Evolutionary conservation across 2,113 vertebrate species (phyloP).

Genomic region (Cebidichthys violaceus): DNA sequence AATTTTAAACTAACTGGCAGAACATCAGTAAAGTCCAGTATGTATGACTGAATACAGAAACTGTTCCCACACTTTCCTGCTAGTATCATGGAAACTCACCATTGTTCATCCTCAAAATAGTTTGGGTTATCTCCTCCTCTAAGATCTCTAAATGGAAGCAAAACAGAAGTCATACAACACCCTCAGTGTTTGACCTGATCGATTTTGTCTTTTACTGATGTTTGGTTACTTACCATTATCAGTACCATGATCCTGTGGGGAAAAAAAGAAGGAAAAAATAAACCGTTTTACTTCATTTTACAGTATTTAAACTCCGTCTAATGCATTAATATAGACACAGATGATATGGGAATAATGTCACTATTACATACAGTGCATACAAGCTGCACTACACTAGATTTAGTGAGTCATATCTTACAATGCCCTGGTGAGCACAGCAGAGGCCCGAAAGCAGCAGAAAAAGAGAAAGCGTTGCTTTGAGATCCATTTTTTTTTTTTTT

Average conservation of each 20-base stretch:
- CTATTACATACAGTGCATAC: fast-evolving
- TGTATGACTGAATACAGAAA: neutral
- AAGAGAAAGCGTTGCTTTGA: neutral
- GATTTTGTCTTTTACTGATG: neutral
- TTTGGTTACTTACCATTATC: conserved; percentile 39
- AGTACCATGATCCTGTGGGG: conserved; percentile 21
- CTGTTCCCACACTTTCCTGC: neutral
- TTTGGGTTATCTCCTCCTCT: conserved; percentile 24
- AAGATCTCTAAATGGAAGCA: conserved; percentile 31
- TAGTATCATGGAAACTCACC: conserved; percentile 15
- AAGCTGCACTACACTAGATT: neutral
- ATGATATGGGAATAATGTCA: neutral
- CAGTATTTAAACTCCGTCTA: neutral
- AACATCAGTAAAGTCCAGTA: no score
- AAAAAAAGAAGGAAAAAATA: neutral
- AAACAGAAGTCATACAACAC: conserved; percentile 10
- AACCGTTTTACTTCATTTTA: neutral
- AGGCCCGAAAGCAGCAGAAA: conserved; percentile 57
- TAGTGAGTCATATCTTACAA: conserved; percentile 38
- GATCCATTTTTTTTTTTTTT: conserved; percentile 52
- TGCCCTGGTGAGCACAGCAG: neutral
- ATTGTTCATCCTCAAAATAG: conserved; percentile 74
- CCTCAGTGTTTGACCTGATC: neutral
- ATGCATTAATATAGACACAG: neutral
- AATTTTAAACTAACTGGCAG: neutral